Evolutionary conservation across 2,888 invertebrate genomes (phyloP).

Genomic region (Trypoxylon attenuatum): DNA sequence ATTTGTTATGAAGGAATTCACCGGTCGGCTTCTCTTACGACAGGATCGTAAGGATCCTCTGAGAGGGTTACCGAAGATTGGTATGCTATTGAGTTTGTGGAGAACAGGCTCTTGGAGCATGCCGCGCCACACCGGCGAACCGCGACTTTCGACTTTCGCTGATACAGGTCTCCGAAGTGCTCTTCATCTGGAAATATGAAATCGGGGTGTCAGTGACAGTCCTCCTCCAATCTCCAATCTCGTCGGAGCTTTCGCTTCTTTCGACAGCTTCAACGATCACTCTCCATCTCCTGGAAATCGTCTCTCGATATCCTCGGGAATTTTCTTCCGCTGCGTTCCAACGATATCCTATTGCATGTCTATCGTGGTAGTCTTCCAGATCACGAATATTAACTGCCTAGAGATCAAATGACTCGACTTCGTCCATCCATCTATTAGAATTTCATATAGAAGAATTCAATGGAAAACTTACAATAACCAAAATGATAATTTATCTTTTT

Average conservation of each 20-base stretch:
- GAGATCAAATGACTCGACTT: too few relatives aligned
- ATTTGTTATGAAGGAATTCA: too few relatives aligned
- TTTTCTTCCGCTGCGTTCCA: background rate
- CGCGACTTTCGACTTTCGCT: conserved; percentile 30
- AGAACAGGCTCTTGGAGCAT: background rate
- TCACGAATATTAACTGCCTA: too few relatives aligned
- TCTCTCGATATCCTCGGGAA: background rate
- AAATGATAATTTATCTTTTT: too few relatives aligned
- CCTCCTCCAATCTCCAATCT: conserved; percentile 22
- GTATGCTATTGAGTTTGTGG: background rate
- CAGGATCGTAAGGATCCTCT: too few relatives aligned
- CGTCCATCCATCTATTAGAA: too few relatives aligned
- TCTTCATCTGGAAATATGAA: conserved; percentile 41
- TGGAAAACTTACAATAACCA: background rate
- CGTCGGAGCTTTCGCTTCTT: conserved; percentile 1
- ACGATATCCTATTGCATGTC: background rate
- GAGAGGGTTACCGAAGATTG: conserved; percentile 22
- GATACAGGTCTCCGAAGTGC: conserved; percentile 34
- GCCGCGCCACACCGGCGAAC: conserved; percentile 8
- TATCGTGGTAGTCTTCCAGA: too few relatives aligned
- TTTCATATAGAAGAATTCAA: too few relatives aligned
- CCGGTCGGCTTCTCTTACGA: too few relatives aligned
- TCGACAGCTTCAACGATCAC: background rate
- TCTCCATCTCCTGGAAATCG: background rate
- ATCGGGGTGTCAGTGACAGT: conserved; percentile 33